Base-by-base conservation (phyloP, 2,113 vertebrate genomes). In the Zonotrichia leucophrys region DNA sequence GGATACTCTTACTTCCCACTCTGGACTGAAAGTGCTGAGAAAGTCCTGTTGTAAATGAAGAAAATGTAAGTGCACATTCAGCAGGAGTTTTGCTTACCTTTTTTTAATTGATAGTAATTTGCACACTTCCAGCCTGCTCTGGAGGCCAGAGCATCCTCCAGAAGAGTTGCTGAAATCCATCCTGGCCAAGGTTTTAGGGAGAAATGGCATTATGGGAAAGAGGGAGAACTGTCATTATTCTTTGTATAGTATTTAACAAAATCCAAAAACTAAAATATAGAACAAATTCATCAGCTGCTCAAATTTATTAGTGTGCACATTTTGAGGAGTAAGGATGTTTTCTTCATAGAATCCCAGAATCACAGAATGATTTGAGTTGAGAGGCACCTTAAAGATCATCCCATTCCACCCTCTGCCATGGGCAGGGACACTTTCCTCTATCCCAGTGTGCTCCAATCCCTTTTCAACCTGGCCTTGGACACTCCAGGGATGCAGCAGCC, bases 1-100 rank as follows among this genome's bases (percentile, higher is more conserved):
- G 87, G 58, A 72, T 87, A 70, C 72, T 78, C 49, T 63, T 91
- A 47, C 56, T 75, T 87, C 83, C 62, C 39, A 53, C 30, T 72
- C 77, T 53, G 53, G 35, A 82, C 20, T 69, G 49, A 68, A 89
- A 92, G 62, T 76, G 53, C 77, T 84, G 72, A 41, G 64, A 41
- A 90, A 90, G 53, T 72, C 47, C 69, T 82, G 44, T 52, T 70
- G 39, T 56, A n/a, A n/a, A 9, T 35, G 52, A 89, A 60, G 66
- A 69, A 90, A 90, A 87, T 31, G 1, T 72, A 81, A 90, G 63
- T 1, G 1, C 24, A 22, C 15, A 19, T 55, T 73, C 76, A 93
- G 31, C 49, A 62, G 49, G 31, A 23, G 30, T 12, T 86, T 85
- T 70, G 33, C 27, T 96, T 83, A 77, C 46, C 7, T 59, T 70